Evolutionary conservation across 2,113 vertebrate genomes (phyloP), one percentile per base, ranked within the genome.

Genomic region (Tringa solitaria): DNA sequence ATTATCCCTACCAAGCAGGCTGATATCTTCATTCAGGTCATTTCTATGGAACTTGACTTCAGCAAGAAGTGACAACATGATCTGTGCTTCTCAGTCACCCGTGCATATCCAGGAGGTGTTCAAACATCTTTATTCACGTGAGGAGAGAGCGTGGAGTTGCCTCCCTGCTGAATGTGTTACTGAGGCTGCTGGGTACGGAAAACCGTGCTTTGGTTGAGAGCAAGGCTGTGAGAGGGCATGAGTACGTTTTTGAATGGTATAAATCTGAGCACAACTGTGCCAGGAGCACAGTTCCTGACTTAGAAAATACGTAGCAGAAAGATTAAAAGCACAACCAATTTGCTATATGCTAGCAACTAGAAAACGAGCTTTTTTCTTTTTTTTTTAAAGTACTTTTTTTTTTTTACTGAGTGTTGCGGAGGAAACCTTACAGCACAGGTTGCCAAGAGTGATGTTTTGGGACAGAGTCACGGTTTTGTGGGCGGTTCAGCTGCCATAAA

Each of bases 1-100:
- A 96, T 92, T 96, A 82, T 89, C 77, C 81, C 75, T 87, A 75
- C 86, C 80, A 84, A 67, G 73, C 70, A 61, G 69, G 26, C 61
- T 95, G 53, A 67, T 37, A 10, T 81, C 95, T 93, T 92, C 89
- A 92, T 97, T 96, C 93, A 96, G 67, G 65, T 80, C 3, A 27
- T 93, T 96, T 92, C 77, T 79, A 37, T 65, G 77, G 41, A 84
- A 53, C 57, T 84, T 94, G 69, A 80, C 79, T 93, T 53, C 53
- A 95, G 86, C 43, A 95, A 84, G 77, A 87, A 92, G 22, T 32
- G 56, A 82, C 82, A 96, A 63, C 84, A 54, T 2, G 8, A 84
- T 72, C 76, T 57, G 60, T 4, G 2, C 63, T 73, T 84, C 76
- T 84, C 57, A 48, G 80, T 92, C 69, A 88, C 10, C 69, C 43